Conservation (phyloP, 2,888 invertebrate genomes). For the Synanthedon tipuliformis region DNA sequence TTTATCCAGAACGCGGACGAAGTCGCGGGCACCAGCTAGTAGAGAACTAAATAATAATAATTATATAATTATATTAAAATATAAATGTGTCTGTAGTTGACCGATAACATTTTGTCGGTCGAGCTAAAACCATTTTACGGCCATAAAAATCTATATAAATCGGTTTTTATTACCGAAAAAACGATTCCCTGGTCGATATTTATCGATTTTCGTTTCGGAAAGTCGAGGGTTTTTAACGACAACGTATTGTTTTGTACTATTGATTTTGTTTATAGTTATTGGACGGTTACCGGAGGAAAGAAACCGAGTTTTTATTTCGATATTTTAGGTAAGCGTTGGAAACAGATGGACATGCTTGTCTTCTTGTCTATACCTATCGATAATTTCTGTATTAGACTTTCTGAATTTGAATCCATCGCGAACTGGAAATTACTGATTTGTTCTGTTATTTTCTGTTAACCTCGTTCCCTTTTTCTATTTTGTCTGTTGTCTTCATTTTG, state of each 20-base stretch:
- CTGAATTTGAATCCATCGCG: too few species aligned
- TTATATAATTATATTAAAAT: neutral
- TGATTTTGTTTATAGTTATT: slow-evolving; percentile 60
- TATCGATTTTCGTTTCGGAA: slow-evolving; percentile 21
- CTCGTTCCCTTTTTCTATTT: too few species aligned
- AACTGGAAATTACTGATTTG: too few species aligned
- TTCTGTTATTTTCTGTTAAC: too few species aligned
- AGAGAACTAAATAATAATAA: too few species aligned
- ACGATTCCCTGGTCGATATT: slow-evolving; percentile 26
- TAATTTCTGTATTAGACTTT: too few species aligned
- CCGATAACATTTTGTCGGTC: neutral
- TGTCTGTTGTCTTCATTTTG: too few species aligned
- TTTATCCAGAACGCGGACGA: too few species aligned
- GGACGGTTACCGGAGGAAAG: slow-evolving; percentile 5
- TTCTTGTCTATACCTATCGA: too few species aligned
- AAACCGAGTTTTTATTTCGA: slow-evolving; percentile 9
- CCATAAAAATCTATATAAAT: slow-evolving; percentile 32
- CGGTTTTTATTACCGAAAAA: slow-evolving; percentile 24
- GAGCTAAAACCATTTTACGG: slow-evolving; percentile 9
- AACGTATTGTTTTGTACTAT: slow-evolving; percentile 37
- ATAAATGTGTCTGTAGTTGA: neutral
- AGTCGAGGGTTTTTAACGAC: slow-evolving; percentile 8
- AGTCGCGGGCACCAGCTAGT: too few species aligned
- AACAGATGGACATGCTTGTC: too few species aligned
- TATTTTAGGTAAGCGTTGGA: neutral